A percentile compares a stretch with the other conserved stretches of the same genome.
These are phyloP conservation scores for Orchestia grillus DNA, from an alignment of 1,140 invertebrate genomes.

Conservation along the genomic window DNA sequence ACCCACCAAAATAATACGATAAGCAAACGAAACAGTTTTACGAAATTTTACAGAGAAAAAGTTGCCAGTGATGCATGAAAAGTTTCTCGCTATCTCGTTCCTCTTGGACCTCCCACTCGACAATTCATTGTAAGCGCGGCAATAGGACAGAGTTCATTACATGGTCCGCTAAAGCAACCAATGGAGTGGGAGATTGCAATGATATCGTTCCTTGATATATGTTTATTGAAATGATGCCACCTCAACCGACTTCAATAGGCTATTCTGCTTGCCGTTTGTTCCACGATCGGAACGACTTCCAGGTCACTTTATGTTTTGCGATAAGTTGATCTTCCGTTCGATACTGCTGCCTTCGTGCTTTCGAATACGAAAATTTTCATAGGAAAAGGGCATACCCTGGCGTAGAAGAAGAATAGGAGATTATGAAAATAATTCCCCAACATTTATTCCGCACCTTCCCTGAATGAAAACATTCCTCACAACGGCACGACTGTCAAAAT, in stretches of 20 bases:
- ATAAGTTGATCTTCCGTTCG: constrained; percentile 38
- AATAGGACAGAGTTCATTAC: constrained; percentile 68
- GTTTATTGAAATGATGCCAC: constrained; percentile 68
- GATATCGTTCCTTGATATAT: constrained; percentile 68
- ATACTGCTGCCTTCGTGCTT: constrained; percentile 10
- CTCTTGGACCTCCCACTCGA: constrained; percentile 53
- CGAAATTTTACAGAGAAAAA: background rate
- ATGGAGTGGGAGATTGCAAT: constrained; percentile 69
- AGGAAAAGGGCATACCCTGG: background rate
- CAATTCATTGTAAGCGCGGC: constrained; percentile 67
- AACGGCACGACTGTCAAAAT: constrained; percentile 29
- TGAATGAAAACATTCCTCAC: constrained; percentile 3
- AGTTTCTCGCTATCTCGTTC: constrained; percentile 7
- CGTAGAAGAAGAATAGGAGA: background rate
- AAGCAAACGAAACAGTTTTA: background rate
- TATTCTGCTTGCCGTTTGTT: constrained; percentile 52
- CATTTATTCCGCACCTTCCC: background rate
- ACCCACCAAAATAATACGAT: background rate
- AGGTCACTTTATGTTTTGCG: constrained; percentile 54
- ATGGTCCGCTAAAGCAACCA: constrained; percentile 68
- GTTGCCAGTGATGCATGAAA: background rate
- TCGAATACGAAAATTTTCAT: background rate
- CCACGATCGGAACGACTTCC: constrained; percentile 37
- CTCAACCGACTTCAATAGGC: constrained; percentile 58
- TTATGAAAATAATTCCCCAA: background rate